Percentiles rank a stretch among this genome's conserved stretches.
Conservation (phyloP, 1,140 invertebrate genomes). For the Zophobas morio region DNA sequence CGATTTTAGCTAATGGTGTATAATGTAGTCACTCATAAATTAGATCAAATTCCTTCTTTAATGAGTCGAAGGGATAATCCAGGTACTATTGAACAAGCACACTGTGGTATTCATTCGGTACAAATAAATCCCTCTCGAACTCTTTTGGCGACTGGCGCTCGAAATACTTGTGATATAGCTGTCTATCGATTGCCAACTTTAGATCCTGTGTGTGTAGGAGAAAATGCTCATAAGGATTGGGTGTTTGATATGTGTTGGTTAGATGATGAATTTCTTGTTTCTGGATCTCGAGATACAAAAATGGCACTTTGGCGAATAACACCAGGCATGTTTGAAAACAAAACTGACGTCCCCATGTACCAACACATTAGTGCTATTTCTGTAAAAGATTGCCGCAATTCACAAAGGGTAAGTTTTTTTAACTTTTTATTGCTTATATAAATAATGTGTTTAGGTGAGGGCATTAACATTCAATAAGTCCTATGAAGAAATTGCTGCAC, state of each 20-base stretch:
- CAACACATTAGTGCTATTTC: constrained; percentile 78
- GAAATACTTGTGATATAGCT: constrained; percentile 93
- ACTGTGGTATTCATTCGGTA: constrained; percentile 93
- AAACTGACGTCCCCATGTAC: constrained; percentile 71
- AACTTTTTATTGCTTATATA: not conserved
- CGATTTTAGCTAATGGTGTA: constrained; percentile 82
- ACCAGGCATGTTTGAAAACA: constrained; percentile 66
- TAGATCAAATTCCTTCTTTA: constrained; percentile 90
- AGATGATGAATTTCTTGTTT: constrained; percentile 95
- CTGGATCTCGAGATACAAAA: constrained; percentile 92
- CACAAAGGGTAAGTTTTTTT: constrained; percentile 67
- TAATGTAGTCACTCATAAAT: constrained; percentile 82
- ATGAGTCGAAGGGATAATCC: constrained; percentile 75
- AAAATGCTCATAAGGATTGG: constrained; percentile 93
- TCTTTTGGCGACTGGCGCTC: constrained; percentile 91
- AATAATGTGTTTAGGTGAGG: constrained; percentile 79
- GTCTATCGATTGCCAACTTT: constrained; percentile 94
- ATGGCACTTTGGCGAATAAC: constrained; percentile 85
- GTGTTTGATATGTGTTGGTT: constrained; percentile 96
- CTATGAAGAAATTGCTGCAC: constrained; percentile 90
- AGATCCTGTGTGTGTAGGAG: constrained; percentile 95
- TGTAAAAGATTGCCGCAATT: constrained; percentile 81
- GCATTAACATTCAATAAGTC: constrained; percentile 90
- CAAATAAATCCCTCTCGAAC: constrained; percentile 95
- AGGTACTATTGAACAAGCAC: constrained; percentile 63